These are phyloP conservation scores for Lasioglossum lativentre DNA, from an alignment of 2,888 invertebrate genomes.

Conservation along the genomic window DNA sequence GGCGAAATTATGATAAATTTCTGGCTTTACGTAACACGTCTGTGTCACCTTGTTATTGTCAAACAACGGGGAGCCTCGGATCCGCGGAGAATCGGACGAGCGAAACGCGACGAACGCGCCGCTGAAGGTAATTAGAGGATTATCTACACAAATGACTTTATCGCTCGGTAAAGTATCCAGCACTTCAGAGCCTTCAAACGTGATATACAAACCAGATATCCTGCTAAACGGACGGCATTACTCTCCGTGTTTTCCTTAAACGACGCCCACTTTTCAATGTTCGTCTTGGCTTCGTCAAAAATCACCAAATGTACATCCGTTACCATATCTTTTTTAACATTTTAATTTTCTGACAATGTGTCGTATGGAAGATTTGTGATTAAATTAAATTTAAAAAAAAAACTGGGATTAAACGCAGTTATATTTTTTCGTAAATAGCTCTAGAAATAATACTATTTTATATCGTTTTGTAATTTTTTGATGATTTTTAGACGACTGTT, in stretches of 20 bases:
- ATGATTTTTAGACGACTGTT: background rate
- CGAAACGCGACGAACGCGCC: slow-evolving; percentile 1
- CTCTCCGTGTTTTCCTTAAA: slow-evolving; percentile 3
- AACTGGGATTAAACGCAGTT: no score
- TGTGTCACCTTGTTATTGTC: slow-evolving; percentile 49
- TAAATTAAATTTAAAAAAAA: background rate
- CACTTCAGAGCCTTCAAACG: slow-evolving; percentile 17
- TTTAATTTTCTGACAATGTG: background rate
- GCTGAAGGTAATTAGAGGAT: slow-evolving; percentile 18
- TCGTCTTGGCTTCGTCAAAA: background rate
- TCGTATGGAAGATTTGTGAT: background rate
- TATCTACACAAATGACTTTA: slow-evolving; percentile 21
- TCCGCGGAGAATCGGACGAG: slow-evolving; percentile 14
- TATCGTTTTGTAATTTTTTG: background rate
- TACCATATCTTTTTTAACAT: background rate
- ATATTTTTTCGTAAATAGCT: no score
- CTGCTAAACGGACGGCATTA: background rate
- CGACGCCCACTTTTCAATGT: background rate
- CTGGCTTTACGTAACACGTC: slow-evolving; percentile 63
- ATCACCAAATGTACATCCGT: no score
- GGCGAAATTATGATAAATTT: slow-evolving; percentile 54
- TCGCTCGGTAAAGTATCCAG: background rate
- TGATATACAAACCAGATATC: slow-evolving; percentile 21
- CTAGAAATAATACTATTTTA: no score
- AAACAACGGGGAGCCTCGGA: slow-evolving; percentile 15